Conservation (phyloP, 1,140 invertebrate species). For the Brachystomella parvula region DNA sequence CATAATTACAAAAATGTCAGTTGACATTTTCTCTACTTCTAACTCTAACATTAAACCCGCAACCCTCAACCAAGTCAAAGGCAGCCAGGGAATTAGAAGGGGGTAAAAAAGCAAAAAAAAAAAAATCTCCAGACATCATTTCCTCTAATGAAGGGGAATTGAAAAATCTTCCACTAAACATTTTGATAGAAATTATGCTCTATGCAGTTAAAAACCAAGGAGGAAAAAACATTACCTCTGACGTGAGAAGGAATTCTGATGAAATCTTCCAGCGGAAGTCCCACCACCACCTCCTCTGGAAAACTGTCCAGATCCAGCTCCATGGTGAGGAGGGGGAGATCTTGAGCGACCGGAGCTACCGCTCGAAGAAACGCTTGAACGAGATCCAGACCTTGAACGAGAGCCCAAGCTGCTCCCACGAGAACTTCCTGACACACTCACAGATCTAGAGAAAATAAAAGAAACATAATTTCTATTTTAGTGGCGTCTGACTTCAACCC, state of each 20-base stretch:
- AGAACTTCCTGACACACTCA: constrained; percentile 45
- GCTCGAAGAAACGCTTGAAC: constrained; percentile 38
- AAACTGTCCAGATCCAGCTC: constrained; percentile 28
- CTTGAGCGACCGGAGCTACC: constrained; percentile 35
- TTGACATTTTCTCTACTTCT: too few species aligned
- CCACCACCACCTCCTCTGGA: constrained; percentile 34
- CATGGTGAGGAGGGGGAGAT: constrained; percentile 36
- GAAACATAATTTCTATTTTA: too few species aligned
- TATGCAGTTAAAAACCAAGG: neutral
- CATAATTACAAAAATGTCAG: too few species aligned
- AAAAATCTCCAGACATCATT: too few species aligned
- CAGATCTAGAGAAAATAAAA: constrained; percentile 37
- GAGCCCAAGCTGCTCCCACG: constrained; percentile 45
- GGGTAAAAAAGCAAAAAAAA: too few species aligned
- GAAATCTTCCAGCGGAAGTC: constrained; percentile 28
- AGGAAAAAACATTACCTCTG: constrained; percentile 29
- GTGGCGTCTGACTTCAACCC: too few species aligned
- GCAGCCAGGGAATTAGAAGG: too few species aligned
- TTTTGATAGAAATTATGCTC: neutral
- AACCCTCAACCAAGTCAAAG: too few species aligned
- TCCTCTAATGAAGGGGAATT: too few species aligned
- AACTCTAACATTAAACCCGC: too few species aligned
- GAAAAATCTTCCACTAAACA: too few species aligned
- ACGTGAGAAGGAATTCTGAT: constrained; percentile 37
- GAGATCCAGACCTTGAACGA: constrained; percentile 48